Percentiles rank a stretch among this genome's conserved stretches.
These are phyloP conservation scores for Mesoligia furuncula DNA, from an alignment of 2,888 invertebrate species.

Conservation along the genomic window DNA sequence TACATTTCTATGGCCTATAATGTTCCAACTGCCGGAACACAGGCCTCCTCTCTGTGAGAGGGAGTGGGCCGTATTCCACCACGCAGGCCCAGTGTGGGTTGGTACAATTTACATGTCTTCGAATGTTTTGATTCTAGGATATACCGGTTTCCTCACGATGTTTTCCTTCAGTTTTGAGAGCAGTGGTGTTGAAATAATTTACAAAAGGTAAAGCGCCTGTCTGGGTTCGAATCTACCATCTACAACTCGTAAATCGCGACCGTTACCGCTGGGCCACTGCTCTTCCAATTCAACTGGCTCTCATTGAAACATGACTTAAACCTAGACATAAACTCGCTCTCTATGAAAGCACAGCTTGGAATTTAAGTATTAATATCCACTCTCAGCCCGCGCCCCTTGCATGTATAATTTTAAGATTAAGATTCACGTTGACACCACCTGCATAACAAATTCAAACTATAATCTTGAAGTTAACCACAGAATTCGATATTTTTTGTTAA, in stretches of 20 bases:
- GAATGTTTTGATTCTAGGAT: too few species aligned
- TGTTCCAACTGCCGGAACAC: neutral
- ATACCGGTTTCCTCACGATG: too few species aligned
- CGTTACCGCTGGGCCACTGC: neutral
- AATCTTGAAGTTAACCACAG: neutral
- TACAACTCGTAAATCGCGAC: too few species aligned
- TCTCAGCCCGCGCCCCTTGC: conserved; percentile 30
- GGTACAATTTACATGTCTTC: too few species aligned
- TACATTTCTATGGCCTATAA: too few species aligned
- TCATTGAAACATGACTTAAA: conserved; percentile 4
- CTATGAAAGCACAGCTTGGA: conserved; percentile 35
- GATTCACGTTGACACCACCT: conserved; percentile 47
- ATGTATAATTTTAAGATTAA: conserved; percentile 60
- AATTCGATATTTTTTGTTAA: neutral
- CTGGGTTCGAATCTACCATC: too few species aligned
- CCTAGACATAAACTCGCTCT: conserved; percentile 31
- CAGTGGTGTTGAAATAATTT: too few species aligned
- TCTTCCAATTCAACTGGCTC: neutral
- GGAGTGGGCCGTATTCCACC: neutral
- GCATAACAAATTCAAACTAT: conserved; percentile 41
- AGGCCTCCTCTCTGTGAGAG: neutral
- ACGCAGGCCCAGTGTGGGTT: neutral
- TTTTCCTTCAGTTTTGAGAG: too few species aligned
- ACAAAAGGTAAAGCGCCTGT: too few species aligned
- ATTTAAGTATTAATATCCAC: conserved; percentile 56